A percentile compares a stretch with the other conserved stretches of the same genome.
phyloP scores from a whole-genome alignment of 2,113 vertebrate species.

The Brachyhypopomus occidentalis region DNA sequence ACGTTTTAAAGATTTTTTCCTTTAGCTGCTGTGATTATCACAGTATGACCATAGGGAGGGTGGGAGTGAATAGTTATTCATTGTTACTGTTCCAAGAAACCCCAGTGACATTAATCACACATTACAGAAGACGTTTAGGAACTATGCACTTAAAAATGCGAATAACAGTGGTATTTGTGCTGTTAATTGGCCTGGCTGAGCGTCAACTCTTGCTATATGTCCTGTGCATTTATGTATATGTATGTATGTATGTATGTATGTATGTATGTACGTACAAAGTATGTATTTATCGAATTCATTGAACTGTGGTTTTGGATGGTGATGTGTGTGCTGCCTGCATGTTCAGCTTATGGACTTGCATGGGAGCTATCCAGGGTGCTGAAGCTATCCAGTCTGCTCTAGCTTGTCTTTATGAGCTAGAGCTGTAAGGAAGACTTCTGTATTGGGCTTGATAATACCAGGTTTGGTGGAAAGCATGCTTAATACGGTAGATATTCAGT shows the following conservation, averaged over 20 bases:
- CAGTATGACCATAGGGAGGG: not conserved
- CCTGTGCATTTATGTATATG: too few relatives aligned
- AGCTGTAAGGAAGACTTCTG: slow-evolving; percentile 12
- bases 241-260: too few relatives aligned
- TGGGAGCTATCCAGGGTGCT: slow-evolving; percentile 34
- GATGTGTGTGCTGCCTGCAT: too few relatives aligned
- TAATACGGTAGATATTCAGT: not conserved
- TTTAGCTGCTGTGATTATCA: too few relatives aligned
- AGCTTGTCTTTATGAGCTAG: not conserved
- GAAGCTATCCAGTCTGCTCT: slow-evolving; percentile 1
- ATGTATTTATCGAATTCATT: too few relatives aligned
- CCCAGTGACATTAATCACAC: not conserved
- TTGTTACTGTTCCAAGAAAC: not conserved
- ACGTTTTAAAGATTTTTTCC: too few relatives aligned
- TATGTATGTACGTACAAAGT: too few relatives aligned
- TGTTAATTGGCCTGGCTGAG: not conserved
- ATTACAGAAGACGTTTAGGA: not conserved
- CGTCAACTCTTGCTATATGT: too few relatives aligned
- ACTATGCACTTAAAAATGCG: not conserved
- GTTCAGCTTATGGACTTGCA: not conserved
- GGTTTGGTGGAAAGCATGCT: not conserved
- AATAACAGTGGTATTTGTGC: not conserved
- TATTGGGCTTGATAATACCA: slow-evolving; percentile 5
- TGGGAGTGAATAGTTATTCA: not conserved
- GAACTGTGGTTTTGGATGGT: too few relatives aligned